Evolutionary conservation across 2,888 invertebrate genomes (phyloP).

Genomic region (Rhagophthalmus giganteus): DNA sequence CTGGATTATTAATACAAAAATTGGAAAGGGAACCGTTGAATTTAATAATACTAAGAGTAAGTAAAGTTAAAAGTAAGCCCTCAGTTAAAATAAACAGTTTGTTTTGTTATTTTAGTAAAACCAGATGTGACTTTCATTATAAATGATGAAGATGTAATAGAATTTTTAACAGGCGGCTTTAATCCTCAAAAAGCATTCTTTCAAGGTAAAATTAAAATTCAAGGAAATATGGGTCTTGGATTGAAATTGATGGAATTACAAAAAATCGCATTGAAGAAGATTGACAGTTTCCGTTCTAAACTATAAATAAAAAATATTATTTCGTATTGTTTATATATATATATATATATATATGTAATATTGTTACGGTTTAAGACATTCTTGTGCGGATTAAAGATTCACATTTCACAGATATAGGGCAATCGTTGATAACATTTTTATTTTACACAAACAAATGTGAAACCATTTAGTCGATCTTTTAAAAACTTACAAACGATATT

Average conservation of each 20-base stretch:
- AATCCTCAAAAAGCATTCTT: conserved; percentile 96
- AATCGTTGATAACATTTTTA: no score
- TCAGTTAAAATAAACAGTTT: not conserved
- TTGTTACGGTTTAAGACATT: no score
- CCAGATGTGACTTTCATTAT: conserved; percentile 89
- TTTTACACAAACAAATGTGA: no score
- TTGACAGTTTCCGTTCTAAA: conserved; percentile 74
- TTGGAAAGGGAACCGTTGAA: conserved; percentile 83
- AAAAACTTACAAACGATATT: no score
- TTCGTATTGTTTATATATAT: conserved; percentile 10
- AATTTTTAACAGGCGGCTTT: conserved; percentile 86
- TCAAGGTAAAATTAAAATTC: conserved; percentile 94
- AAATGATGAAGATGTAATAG: conserved; percentile 84
- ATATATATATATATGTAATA: no score
- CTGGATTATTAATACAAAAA: conserved; percentile 92
- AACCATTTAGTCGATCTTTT: no score
- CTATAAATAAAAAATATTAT: conserved; percentile 59
- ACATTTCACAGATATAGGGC: no score
- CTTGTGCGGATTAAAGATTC: no score
- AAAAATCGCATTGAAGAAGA: conserved; percentile 70
- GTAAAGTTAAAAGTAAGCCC: not conserved
- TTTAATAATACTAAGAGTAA: conserved; percentile 64
- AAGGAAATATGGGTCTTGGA: conserved; percentile 95
- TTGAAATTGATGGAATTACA: conserved; percentile 90
- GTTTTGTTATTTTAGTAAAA: conserved; percentile 64